Evolutionary conservation across 2,888 invertebrate genomes (phyloP).

Genomic region (Sminthurinus aureus): DNA sequence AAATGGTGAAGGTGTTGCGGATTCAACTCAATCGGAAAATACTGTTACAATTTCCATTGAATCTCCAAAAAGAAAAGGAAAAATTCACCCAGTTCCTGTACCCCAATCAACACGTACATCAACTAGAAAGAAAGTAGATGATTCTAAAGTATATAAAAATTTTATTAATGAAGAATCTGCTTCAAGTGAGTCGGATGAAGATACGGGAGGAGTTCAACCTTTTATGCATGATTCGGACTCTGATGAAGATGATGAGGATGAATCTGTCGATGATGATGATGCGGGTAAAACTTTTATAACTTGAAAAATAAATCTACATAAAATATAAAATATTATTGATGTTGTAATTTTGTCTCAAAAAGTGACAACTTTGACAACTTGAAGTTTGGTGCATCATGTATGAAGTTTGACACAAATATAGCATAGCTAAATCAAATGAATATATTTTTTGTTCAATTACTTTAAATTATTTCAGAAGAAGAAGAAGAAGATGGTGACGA

Average conservation of each 20-base stretch:
- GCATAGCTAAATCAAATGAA: no score
- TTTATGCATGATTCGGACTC: constrained; percentile 18
- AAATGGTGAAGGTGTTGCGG: constrained; percentile 37
- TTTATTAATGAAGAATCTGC: constrained; percentile 42
- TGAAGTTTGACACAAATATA: no score
- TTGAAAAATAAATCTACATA: no score
- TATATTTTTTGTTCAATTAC: no score
- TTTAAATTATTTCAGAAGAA: neutral
- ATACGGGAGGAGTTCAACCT: constrained; percentile 14
- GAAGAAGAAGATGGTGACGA: constrained; percentile 59
- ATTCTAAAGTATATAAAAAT: constrained; percentile 39
- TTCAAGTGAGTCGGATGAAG: constrained; percentile 41
- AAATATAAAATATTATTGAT: no score
- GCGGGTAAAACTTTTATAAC: no score
- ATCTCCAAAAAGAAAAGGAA: constrained; percentile 45
- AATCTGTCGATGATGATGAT: constrained; percentile 23
- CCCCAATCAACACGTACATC: constrained; percentile 21
- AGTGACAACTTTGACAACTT: no score
- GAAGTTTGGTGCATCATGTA: no score
- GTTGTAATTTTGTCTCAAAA: no score
- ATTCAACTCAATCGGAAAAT: constrained; percentile 38
- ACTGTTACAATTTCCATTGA: constrained; percentile 30
- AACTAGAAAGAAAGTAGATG: constrained; percentile 30
- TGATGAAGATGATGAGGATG: constrained; percentile 39
- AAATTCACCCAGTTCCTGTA: constrained; percentile 48